phyloP scores from a whole-genome alignment of 1,140 invertebrate genomes.

The Tachypleus tridentatus region DNA sequence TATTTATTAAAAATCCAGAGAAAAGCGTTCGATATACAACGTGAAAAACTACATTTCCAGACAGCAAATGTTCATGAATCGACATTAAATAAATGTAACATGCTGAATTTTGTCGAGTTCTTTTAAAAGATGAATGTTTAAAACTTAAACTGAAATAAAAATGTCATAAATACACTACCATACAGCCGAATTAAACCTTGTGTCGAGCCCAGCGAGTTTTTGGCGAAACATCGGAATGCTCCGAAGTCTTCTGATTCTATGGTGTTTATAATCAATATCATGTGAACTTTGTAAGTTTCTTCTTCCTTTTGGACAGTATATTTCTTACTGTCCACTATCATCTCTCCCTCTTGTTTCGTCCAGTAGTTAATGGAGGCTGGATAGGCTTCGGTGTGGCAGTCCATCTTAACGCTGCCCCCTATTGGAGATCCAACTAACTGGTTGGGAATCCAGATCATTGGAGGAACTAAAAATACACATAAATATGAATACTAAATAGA shows the following conservation, averaged over 20 bases:
- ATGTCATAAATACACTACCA: slow-evolving; percentile 40
- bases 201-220: slow-evolving; percentile 83
- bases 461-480: slow-evolving; percentile 28
- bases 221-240: slow-evolving; percentile 75
- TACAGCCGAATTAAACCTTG: slow-evolving; percentile 80
- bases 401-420: slow-evolving; percentile 34
- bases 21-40: no score
- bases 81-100: no score
- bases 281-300: slow-evolving; percentile 23
- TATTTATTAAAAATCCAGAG: no score
- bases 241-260: slow-evolving; percentile 52
- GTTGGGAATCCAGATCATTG: slow-evolving; percentile 39
- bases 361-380: slow-evolving; percentile 27
- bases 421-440: slow-evolving; percentile 36
- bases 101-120: no score
- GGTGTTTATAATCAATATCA: slow-evolving; percentile 21
- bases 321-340: slow-evolving; percentile 17
- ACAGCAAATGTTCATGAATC: no score
- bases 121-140: no score
- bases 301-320: slow-evolving; percentile 13
- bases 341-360: slow-evolving; percentile 23
- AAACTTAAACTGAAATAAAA: no score
- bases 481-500: no score
- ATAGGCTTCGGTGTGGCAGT: slow-evolving; percentile 34
- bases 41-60: no score